These are phyloP conservation scores for Brachirus orientalis DNA, from an alignment of 2,113 vertebrate genomes.

Conservation along the genomic window DNA sequence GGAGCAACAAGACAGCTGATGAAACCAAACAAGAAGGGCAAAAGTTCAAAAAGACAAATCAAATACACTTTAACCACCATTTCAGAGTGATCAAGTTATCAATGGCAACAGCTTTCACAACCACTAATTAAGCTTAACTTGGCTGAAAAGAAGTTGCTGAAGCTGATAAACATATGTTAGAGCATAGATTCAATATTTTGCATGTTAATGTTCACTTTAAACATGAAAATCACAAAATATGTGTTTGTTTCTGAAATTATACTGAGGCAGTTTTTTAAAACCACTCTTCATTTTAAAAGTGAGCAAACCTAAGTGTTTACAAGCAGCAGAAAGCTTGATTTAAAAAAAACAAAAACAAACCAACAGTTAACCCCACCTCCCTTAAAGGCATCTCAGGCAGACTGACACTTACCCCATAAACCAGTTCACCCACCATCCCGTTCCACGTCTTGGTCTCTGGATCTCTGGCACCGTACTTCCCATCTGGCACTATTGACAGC, in stretches of 20 bases:
- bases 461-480: constrained; percentile 97
- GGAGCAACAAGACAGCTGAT: constrained; percentile 27
- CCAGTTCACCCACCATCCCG: constrained; percentile 99
- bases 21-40: no score
- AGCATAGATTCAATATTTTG: no score
- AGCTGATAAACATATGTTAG: no score
- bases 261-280: no score
- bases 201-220: no score
- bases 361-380: background rate
- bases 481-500: constrained; percentile 94
- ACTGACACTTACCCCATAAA: constrained; percentile 94
- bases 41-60: constrained; percentile 4
- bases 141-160: no score
- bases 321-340: no score
- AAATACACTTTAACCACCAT: background rate
- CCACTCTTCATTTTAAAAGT: no score
- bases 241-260: constrained; percentile 1
- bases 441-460: constrained; percentile 99
- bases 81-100: background rate
- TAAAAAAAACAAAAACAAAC: no score
- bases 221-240: background rate
- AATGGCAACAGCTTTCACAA: background rate
- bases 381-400: background rate
- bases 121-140: background rate
- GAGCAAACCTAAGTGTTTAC: no score